Evolutionary conservation across 2,113 vertebrate species (phyloP), one percentile per base, ranked within the genome.

Genomic region (Carlito syrichta): DNA sequence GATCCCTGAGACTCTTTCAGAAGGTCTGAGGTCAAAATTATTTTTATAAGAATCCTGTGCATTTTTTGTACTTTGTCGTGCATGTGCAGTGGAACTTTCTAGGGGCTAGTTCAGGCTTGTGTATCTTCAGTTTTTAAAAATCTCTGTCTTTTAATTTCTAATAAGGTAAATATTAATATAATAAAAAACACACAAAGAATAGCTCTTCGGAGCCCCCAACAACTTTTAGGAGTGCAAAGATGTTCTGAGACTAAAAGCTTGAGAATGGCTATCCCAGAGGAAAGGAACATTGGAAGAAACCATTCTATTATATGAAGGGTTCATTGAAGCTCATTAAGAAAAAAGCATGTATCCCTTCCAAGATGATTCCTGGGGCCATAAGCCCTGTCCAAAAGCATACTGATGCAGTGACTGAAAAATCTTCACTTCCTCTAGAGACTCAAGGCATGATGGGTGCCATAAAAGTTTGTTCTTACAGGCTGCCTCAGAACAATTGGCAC

Each of bases 401-500:
- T 69, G 88, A 93, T 66, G 50, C 40, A 89, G 52, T 50, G 43
- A 52, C 45, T 84, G 56, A 84, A 94, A n/a, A 94, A 91, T 81
- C 82, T 90, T 83, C n/a, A 77, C 76, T 96, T 96, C 68, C 74
- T 81, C 83, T 79, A 60, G 95, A 96, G 95, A 86, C 88, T 89
- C 45, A 95, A 95, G 52, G 76, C 69, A 69, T 96, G 93, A 92
- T 91, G 91, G 86, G 76, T 96, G 74, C n/a, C 83, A 60, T 96
- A 79, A 95, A 96, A 91, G 86, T 97, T 94, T 60, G 85, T 86
- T 97, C 93, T 95, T 86, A 79, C 16, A 96, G 66, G 52, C 89
- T 93, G 84, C 63, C 74, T 96, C 22, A 22, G 63, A 98, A 95
- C 69, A 95, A 92, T 96, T 92, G 85, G 86, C 96, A 97, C 11